Conservation (phyloP, 2,888 invertebrate genomes). For the Noctua janthina region DNA sequence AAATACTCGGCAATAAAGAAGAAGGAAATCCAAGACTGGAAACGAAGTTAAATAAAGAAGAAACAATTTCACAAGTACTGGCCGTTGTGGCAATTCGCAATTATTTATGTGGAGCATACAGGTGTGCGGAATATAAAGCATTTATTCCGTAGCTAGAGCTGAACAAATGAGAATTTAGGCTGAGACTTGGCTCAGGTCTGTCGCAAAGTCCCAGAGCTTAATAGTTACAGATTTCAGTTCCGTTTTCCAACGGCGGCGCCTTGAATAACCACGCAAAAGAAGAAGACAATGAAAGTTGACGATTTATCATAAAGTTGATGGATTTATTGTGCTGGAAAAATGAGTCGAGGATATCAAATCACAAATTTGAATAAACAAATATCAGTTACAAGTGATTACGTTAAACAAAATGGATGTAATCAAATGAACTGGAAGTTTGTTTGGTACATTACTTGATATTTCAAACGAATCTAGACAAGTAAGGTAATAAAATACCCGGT, state of each 20-base stretch:
- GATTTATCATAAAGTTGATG: constrained; percentile 27
- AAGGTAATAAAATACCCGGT: constrained; percentile 3
- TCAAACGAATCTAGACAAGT: constrained; percentile 13
- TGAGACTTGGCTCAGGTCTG: constrained; percentile 65
- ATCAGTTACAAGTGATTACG: constrained; percentile 37
- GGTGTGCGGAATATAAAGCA: constrained; percentile 69
- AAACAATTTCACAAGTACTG: constrained; percentile 59
- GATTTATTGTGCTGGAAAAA: constrained; percentile 48
- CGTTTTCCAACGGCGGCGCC: constrained; percentile 21
- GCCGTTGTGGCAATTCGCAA: constrained; percentile 60
- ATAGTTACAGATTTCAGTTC: constrained; percentile 51
- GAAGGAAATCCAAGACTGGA: constrained; percentile 35
- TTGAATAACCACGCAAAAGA: constrained; percentile 18
- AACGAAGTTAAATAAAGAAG: constrained; percentile 46
- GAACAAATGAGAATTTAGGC: constrained; percentile 66
- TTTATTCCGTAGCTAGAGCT: constrained; percentile 61
- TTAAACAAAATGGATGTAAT: constrained; percentile 27
- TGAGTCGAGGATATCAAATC: constrained; percentile 33
- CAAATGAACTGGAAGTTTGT: constrained; percentile 21
- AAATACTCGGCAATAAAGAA: constrained; percentile 36
- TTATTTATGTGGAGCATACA: constrained; percentile 70
- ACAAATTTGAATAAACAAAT: constrained; percentile 38
- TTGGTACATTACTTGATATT: constrained; percentile 11
- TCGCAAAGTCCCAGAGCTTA: constrained; percentile 47
- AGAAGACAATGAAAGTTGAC: constrained; percentile 34